A percentile compares a stretch with the other conserved stretches of the same genome.
Evolutionary conservation across 2,888 invertebrate species (phyloP).

Genomic region (Rugalucina vietnamica): DNA sequence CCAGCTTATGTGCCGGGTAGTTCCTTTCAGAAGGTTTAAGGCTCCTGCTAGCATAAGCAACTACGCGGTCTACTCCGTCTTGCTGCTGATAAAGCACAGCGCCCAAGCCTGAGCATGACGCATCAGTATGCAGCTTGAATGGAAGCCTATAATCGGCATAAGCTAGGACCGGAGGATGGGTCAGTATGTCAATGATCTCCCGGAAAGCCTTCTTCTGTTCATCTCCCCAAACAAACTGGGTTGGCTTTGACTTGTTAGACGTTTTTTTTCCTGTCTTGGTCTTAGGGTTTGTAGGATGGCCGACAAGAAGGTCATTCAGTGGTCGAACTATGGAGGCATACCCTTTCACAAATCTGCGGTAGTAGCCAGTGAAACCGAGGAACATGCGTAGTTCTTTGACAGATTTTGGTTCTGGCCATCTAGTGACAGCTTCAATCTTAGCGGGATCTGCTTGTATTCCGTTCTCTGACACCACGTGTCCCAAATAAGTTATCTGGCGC

Average conservation of each 20-base stretch:
- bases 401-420: constrained; percentile 13
- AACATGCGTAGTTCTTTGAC: constrained; percentile 19
- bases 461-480: neutral
- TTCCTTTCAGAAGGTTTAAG: constrained; percentile 3
- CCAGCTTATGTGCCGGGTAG: neutral
- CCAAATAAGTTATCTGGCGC: constrained; percentile 1
- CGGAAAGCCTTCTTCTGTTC: neutral
- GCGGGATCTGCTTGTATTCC: neutral
- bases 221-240: neutral
- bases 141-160: neutral
- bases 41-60: neutral
- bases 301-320: neutral
- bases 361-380: constrained; percentile 20
- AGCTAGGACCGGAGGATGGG: constrained; percentile 4
- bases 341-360: too few relatives aligned
- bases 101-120: neutral
- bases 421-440: constrained; percentile 3
- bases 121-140: constrained; percentile 3
- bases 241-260: neutral
- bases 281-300: neutral
- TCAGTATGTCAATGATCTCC: neutral
- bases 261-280: neutral
- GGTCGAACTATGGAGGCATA: neutral
- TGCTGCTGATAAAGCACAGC: neutral
- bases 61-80: neutral